phyloP scores from a whole-genome alignment of 2,888 invertebrate species.

The Drosophila nigritarsus region DNA sequence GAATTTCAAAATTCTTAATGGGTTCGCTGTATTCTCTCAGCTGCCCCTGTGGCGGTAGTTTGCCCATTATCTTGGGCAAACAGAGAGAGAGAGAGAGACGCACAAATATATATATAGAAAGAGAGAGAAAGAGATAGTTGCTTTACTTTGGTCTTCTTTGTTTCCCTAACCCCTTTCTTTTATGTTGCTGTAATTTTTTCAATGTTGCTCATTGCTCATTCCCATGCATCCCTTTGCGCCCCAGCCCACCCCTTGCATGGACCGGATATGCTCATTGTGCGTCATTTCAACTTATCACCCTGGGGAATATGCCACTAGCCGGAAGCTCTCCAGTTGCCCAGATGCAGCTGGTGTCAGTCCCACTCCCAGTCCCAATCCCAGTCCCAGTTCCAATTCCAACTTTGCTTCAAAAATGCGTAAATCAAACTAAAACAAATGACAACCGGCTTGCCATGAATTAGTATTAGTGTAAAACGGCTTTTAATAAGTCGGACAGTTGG shows the following conservation, averaged over 20 bases:
- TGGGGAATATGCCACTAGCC: conserved; percentile 54
- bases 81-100: conserved; percentile 1
- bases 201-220: conserved; percentile 6
- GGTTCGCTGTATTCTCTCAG: conserved; percentile 31
- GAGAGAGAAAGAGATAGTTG: neutral
- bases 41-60: conserved; percentile 32
- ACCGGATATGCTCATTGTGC: conserved; percentile 72
- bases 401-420: conserved; percentile 66
- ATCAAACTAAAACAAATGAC: conserved; percentile 66
- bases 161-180: conserved; percentile 18
- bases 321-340: conserved; percentile 63
- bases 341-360: conserved; percentile 30
- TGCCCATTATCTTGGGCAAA: conserved; percentile 41
- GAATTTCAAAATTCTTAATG: conserved; percentile 73
- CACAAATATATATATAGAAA: no score
- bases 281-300: conserved; percentile 67
- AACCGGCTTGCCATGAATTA: conserved; percentile 54
- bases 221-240: conserved; percentile 30
- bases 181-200: conserved; percentile 4
- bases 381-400: conserved; percentile 2
- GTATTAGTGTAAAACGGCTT: conserved; percentile 65
- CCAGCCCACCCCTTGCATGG: conserved; percentile 18
- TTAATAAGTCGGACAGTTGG: conserved; percentile 53
- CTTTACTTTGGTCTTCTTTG: conserved; percentile 21
- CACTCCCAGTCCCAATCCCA: neutral